Evolutionary conservation across 2,113 vertebrate genomes (phyloP).

Genomic region (Apus apus): DNA sequence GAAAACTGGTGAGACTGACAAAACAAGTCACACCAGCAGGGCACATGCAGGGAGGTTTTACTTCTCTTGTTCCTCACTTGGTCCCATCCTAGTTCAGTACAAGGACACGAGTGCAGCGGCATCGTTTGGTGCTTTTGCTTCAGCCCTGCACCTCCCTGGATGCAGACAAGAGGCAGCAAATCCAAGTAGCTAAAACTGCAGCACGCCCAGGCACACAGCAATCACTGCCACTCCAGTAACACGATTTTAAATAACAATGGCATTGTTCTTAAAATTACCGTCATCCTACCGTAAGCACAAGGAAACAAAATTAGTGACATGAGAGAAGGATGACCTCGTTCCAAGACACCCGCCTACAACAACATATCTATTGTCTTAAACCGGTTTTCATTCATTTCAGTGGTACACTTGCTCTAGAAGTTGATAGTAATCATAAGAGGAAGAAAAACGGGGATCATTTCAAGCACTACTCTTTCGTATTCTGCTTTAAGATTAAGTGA

Average conservation of each 20-base stretch:
- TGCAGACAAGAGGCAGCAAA: neutral
- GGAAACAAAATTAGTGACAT: neutral
- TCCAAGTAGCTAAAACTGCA: neutral
- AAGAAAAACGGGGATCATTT: neutral
- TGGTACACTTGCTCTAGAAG: neutral
- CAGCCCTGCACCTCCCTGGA: neutral
- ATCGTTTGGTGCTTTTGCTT: neutral
- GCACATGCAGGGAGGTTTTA: neutral
- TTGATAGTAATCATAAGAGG: neutral
- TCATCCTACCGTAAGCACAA: neutral
- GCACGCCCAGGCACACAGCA: too few relatives aligned
- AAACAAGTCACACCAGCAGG: neutral
- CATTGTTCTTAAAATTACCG: neutral
- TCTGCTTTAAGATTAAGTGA: neutral
- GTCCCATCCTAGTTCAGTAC: accelerated
- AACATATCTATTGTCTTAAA: neutral
- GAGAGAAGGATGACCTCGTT: neutral
- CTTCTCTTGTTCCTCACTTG: neutral
- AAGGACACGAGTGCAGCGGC: accelerated
- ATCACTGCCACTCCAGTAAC: neutral
- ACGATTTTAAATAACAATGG: neutral
- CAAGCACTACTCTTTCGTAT: neutral
- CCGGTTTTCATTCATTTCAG: neutral
- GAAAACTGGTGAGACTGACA: neutral
- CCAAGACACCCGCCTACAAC: neutral